phyloP scores from a whole-genome alignment of 92 coral and sea anemone genomes.

The Epizoanthus fatuus region DNA sequence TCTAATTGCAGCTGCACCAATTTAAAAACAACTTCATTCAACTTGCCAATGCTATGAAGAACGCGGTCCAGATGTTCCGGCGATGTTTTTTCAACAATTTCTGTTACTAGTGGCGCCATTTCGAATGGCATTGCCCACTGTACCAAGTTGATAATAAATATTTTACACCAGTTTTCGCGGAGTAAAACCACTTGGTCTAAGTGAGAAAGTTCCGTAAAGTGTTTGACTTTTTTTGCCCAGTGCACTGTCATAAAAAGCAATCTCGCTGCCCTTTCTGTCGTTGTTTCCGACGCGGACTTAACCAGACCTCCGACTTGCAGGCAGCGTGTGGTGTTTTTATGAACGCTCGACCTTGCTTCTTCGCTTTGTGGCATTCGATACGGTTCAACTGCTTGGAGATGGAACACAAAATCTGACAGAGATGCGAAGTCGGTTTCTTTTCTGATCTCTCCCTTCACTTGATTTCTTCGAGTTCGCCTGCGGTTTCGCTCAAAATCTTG shows the following conservation, averaged over 20 bases:
- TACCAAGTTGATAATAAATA: conserved; percentile 89
- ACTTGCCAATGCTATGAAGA: conserved; percentile 95
- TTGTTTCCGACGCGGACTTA: conserved; percentile 65
- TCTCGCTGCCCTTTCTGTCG: conserved; percentile 93
- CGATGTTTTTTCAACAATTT: conserved; percentile 81
- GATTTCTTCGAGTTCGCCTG: conserved; percentile 75
- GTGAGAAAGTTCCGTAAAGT: conserved; percentile 95
- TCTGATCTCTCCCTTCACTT: conserved; percentile 77
- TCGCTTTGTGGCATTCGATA: conserved; percentile 67
- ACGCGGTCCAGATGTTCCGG: conserved; percentile 82
- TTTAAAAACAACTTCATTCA: conserved; percentile 92
- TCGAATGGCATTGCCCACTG: conserved; percentile 98
- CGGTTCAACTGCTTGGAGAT: conserved; percentile 93
- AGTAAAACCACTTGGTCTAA: conserved; percentile 91
- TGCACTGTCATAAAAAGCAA: conserved; percentile 94
- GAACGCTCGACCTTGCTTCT: conserved; percentile 63
- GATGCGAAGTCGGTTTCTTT: conserved; percentile 89
- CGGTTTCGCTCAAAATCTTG: conserved; percentile 85
- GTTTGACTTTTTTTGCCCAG: conserved; percentile 97
- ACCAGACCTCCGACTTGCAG: conserved; percentile 39
- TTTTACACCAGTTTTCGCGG: conserved; percentile 94
- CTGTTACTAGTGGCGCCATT: conserved; percentile 85
- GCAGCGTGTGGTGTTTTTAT: conserved; percentile 52
- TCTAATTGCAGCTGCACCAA: conserved; percentile 91
- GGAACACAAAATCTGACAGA: conserved; percentile 87